These are phyloP conservation scores for Numenius phaeopus DNA, from an alignment of 2,797 vertebrate species.

Conservation along the genomic window DNA sequence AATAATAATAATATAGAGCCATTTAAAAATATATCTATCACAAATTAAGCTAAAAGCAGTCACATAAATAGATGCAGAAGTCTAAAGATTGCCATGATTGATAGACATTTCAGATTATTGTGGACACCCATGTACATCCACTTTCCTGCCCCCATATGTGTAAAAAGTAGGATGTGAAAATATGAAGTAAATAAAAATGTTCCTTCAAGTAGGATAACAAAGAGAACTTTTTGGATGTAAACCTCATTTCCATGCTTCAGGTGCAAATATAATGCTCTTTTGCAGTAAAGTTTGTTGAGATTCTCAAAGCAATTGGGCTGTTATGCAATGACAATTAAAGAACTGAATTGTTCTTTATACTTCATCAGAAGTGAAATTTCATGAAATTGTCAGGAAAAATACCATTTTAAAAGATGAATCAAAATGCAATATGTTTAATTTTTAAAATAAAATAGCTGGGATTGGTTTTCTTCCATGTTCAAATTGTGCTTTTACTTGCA, in stretches of 20 bases:
- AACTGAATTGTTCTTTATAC: constrained; percentile 24
- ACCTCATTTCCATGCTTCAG: not conserved
- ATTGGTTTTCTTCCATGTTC: constrained; percentile 54
- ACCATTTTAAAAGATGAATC: constrained; percentile 6
- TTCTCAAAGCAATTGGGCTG: not conserved
- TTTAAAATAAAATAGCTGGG: constrained; percentile 14
- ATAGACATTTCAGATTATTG: not conserved
- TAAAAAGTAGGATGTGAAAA: not conserved
- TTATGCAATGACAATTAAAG: not conserved
- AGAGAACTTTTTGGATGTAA: not conserved
- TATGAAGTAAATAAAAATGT: not conserved
- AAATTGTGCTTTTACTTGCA: constrained; percentile 73
- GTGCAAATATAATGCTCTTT: not conserved
- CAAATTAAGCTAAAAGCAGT: not conserved
- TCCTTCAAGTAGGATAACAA: not conserved
- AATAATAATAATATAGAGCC: not conserved
- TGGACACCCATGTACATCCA: not conserved
- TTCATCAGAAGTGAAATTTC: constrained; percentile 47
- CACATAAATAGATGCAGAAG: not conserved
- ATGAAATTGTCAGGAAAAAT: constrained; percentile 23
- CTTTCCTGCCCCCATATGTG: not conserved
- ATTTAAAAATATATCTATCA: not conserved
- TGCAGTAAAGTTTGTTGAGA: not conserved
- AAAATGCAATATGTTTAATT: not conserved
- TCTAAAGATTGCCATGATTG: not conserved